phyloP scores from a whole-genome alignment of 2,113 vertebrate genomes.

The Pantherophis guttatus region DNA sequence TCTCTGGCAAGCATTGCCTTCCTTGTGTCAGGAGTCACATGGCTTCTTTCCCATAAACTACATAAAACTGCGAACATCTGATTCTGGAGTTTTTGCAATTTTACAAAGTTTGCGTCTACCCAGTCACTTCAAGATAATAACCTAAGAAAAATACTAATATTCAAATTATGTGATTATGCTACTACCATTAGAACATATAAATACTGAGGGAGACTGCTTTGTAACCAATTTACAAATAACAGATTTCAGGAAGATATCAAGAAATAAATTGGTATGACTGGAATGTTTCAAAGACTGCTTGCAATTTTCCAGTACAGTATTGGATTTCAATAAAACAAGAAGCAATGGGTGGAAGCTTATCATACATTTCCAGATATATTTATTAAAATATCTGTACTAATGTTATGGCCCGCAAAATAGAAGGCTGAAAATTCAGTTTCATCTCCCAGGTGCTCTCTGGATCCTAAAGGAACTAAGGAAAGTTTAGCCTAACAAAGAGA shows the following conservation, averaged over 20 bases:
- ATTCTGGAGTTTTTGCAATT: neutral
- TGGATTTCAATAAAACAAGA: neutral
- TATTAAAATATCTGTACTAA: neutral
- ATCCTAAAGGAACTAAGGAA: neutral
- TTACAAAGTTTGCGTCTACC: neutral
- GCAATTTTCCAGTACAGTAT: neutral
- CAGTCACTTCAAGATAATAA: neutral
- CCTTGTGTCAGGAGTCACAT: neutral
- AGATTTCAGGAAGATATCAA: neutral
- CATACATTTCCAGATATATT: neutral
- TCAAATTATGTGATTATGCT: neutral
- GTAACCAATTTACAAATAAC: neutral
- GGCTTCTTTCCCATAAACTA: neutral
- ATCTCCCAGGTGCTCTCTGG: neutral
- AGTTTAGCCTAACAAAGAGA: neutral
- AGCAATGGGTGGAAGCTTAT: neutral
- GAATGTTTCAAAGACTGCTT: neutral
- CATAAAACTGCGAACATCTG: neutral
- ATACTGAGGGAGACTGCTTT: neutral
- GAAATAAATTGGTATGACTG: neutral
- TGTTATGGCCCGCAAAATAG: neutral
- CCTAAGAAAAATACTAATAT: neutral
- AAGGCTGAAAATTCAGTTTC: neutral
- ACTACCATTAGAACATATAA: neutral
- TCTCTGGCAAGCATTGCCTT: neutral